Evolutionary conservation across 2,888 invertebrate species (phyloP), one percentile per base, ranked within the genome.

Genomic region (Rhimphoctona megacephalus): DNA sequence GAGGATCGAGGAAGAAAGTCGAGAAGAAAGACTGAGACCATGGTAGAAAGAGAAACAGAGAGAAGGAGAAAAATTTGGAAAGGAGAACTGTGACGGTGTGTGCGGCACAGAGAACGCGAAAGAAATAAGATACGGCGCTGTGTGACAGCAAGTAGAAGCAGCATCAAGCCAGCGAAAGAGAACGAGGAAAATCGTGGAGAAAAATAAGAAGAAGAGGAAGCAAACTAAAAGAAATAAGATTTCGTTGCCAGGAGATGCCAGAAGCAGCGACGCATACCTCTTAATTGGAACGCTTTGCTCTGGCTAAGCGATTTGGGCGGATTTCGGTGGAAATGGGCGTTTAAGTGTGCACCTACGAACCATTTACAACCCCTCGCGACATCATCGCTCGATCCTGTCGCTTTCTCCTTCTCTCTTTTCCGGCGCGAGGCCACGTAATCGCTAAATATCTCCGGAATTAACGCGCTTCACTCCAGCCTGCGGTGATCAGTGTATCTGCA

Each of bases 291-390:
- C 93, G 91, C 90, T 91, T 91, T 90, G 91, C 90, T 89, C 74
- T 86, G 90, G 89, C 91, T 93, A 92, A 93, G 93, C 92, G 93
- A 93, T 92, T 93, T 92, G 91, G 92, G 90, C 93, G 92, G 92
- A 92, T 93, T 94, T 94, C 93, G 92, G 90, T 93, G 93, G 93
- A 94, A 94, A 93, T 93, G 94, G 93, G 93, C 93, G 93, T 93
- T 93, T 92, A 93, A 90, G 90, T 90, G 90, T 90, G 90, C 90
- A 90, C 89, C 88, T 88, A 89, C 89, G 89, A 89, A 89, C 90
- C 91, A 91, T 91, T 92, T 91, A 91, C 91, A 91, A 91, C 90
- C 88, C 88, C 90, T 88, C 90, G 88, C 89, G 91, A 90, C 91
- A 91, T 90, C 85, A 87, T 89, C 87, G 89, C 87, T 84, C 87